Evolutionary conservation across 2,797 vertebrate genomes (phyloP), one percentile per base, ranked within the genome.

Genomic region (Notoglanidium macrostoma): DNA sequence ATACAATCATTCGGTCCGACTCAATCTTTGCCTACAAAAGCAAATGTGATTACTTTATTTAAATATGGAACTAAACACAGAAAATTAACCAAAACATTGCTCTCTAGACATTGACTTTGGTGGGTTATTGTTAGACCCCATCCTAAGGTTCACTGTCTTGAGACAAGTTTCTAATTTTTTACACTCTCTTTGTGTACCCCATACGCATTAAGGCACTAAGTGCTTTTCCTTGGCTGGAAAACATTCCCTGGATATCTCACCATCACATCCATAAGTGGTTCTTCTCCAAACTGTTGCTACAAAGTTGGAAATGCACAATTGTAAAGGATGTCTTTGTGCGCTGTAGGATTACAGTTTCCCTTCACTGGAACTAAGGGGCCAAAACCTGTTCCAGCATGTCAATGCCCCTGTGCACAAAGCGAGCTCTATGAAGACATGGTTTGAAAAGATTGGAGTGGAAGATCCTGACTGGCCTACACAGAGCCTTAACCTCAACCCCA

Each of bases 1-100:
- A 98, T 91, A 97, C 96, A 61, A 99, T 97, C 87, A 99, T 96
- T 92, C 97, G 96, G 85, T 99, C 98, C 0, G 97, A 98, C 90
- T 99, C 98, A 29, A 99, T 96, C 95, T 99, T 99, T 77, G 98
- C 99, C 98, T 99, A 5, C 6, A 49, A 49, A 49, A 49, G 1
- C 40, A 51, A 82, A 85, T 7, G 32, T 23, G 15, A 8, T 17
- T 32, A 35, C 14, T 49, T 83, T 57, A 3, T 26, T 54, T 54
- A 76, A n/a, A 76, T n/a, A 40, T 44, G 21, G 70, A 73, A 73
- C 44, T 12, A 46, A 23, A 23, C 4, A 44, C 23, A 8, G 9
- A 61, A 40, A 79, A 59, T 14, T 6, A 40, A 59, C 21, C 77
- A 57, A 78, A 77, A 32, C n/a, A 0, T n/a, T 77, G 19, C 11